Evolutionary conservation across 2,113 vertebrate species (phyloP).

Genomic region (Mionectes macconnelli): DNA sequence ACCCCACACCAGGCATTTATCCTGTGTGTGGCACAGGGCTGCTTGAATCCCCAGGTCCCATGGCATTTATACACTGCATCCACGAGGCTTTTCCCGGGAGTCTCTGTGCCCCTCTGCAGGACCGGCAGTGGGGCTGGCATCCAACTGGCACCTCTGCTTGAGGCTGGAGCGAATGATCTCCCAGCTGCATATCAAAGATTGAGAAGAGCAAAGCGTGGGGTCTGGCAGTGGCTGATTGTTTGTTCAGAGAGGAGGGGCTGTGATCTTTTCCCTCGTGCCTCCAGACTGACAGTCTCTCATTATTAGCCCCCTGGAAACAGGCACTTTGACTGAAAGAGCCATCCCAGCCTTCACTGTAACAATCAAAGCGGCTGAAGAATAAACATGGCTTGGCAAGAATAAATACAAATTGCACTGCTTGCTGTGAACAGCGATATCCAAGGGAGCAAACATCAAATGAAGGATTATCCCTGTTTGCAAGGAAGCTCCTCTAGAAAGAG

Average conservation of each 20-base stretch:
- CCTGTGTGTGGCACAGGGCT: neutral
- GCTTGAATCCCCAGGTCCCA: accelerated
- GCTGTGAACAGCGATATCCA: constrained; percentile 61
- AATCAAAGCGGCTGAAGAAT: constrained; percentile 63
- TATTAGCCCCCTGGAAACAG: constrained; percentile 60
- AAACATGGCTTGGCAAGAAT: constrained; percentile 67
- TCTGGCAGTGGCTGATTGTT: constrained; percentile 35
- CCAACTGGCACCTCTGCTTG: neutral
- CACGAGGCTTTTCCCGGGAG: neutral
- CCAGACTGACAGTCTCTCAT: constrained; percentile 33
- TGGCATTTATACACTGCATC: accelerated
- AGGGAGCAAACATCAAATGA: constrained; percentile 68
- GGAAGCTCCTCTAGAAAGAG: constrained; percentile 40
- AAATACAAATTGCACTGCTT: constrained; percentile 63
- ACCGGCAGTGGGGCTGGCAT: accelerated
- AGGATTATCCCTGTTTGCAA: constrained; percentile 62
- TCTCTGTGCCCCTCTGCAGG: neutral
- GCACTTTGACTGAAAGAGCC: constrained; percentile 50
- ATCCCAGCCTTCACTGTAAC: constrained; percentile 48
- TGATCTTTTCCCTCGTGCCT: neutral
- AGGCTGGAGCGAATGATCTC: neutral
- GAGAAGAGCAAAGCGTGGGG: neutral
- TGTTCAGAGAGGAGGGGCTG: constrained; percentile 7
- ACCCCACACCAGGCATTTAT: neutral
- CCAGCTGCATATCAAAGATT: neutral